Evolutionary conservation across 2,888 invertebrate species (phyloP).

Genomic region (Tenthredo distinguenda): DNA sequence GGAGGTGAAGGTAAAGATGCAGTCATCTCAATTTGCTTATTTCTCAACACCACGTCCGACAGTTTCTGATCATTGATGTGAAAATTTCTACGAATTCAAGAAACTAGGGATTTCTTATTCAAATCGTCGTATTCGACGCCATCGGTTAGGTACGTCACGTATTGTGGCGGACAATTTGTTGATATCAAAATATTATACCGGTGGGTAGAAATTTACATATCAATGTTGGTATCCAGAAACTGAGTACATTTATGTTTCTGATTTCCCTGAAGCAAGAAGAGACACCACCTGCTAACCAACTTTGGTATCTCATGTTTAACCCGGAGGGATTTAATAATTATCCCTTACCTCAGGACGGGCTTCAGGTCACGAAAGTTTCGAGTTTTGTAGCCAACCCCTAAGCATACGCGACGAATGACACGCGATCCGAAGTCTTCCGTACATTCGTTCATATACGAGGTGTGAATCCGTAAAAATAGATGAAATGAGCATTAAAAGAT

Average conservation of each 20-base stretch:
- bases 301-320: conserved; percentile 2
- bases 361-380: not conserved
- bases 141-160: not conserved
- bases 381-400: not conserved
- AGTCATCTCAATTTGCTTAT: conserved; percentile 27
- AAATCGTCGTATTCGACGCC: not conserved
- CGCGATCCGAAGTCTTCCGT: not conserved
- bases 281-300: conserved; percentile 1
- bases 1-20: not conserved
- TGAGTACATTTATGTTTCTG: conserved; percentile 8
- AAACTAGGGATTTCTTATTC: not conserved
- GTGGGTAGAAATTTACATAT: not conserved
- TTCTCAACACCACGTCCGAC: not conserved
- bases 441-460: not conserved
- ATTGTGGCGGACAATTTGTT: not conserved
- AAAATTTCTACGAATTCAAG: not conserved
- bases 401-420: not conserved
- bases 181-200: not conserved
- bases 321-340: conserved; percentile 43
- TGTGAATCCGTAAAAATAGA: not conserved
- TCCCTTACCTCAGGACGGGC: not conserved
- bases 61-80: not conserved
- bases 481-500: conserved; percentile 13
- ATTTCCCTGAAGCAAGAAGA: conserved; percentile 27
- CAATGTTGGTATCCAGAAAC: conserved; percentile 4